phyloP scores from a whole-genome alignment of 1,140 invertebrate species.

The Leptinotarsa texana region DNA sequence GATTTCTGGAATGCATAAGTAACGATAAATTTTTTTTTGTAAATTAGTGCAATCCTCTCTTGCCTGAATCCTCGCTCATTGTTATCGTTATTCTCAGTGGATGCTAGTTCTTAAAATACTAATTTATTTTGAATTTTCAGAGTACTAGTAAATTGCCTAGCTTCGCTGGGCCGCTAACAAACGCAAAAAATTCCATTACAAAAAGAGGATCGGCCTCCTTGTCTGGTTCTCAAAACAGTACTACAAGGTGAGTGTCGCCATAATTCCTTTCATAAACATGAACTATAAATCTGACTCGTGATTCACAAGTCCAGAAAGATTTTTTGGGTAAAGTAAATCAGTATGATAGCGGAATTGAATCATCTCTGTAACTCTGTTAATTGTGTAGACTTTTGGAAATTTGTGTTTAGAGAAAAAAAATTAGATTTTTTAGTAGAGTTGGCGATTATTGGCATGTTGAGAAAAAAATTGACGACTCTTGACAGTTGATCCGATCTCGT shows the following conservation, averaged over 20 bases:
- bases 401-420: conserved; percentile 28
- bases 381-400: conserved; percentile 42
- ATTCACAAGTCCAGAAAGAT: conserved; percentile 1
- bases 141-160: conserved; percentile 50
- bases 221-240: conserved; percentile 48
- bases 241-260: conserved; percentile 51
- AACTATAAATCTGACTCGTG: not conserved
- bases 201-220: conserved; percentile 55
- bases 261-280: not conserved
- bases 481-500: conserved; percentile 18
- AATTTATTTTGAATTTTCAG: conserved; percentile 44
- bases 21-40: too few relatives aligned
- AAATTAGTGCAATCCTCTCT: too few relatives aligned
- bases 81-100: not conserved
- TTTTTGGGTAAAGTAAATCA: conserved; percentile 8
- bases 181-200: conserved; percentile 52
- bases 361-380: conserved; percentile 23
- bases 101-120: not conserved
- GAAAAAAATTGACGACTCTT: conserved; percentile 28
- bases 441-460: conserved; percentile 47
- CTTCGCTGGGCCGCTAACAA: conserved; percentile 50
- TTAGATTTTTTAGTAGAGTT: conserved; percentile 46
- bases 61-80: not conserved
- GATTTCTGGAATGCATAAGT: too few relatives aligned
- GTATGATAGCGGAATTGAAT: not conserved